phyloP scores from a whole-genome alignment of 2,888 invertebrate genomes.

The Matsumyia berberina region DNA sequence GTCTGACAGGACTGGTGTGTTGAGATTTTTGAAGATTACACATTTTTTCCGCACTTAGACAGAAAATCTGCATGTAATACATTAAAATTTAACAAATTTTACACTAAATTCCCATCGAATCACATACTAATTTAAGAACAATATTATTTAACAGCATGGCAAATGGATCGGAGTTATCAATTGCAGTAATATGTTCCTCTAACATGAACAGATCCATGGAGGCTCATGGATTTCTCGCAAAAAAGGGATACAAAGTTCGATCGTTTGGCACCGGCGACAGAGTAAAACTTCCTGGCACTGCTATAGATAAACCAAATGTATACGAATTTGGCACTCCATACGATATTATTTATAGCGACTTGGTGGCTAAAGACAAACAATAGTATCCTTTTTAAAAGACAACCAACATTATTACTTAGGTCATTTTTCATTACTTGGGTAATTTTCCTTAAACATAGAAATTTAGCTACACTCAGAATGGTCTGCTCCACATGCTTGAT shows the following conservation, averaged over 20 bases:
- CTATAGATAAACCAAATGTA: constrained; percentile 96
- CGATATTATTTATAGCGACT: constrained; percentile 97
- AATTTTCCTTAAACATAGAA: constrained; percentile 64
- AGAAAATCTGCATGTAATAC: background rate
- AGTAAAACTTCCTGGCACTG: constrained; percentile 98
- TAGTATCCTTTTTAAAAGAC: constrained; percentile 87
- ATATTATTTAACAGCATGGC: constrained; percentile 79
- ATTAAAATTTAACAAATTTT: background rate
- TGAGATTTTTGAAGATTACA: constrained; percentile 44
- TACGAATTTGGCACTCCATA: constrained; percentile 98
- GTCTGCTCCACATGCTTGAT: constrained; percentile 98
- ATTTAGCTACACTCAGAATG: constrained; percentile 96
- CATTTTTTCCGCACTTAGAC: background rate
- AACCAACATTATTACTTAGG: constrained; percentile 11
- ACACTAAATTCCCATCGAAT: background rate
- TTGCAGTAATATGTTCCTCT: constrained; percentile 99
- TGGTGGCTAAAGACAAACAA: constrained; percentile 94
- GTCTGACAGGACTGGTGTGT: constrained; percentile 40
- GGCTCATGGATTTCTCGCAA: constrained; percentile 98
- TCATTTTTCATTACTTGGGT: constrained; percentile 24
- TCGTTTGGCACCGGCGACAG: constrained; percentile 97
- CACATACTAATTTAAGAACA: background rate
- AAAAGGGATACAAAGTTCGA: constrained; percentile 97
- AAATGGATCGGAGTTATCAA: constrained; percentile 86
- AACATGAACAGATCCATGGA: constrained; percentile 99